phyloP scores from a whole-genome alignment of 2,888 invertebrate species.

The Dynastes grantii region DNA sequence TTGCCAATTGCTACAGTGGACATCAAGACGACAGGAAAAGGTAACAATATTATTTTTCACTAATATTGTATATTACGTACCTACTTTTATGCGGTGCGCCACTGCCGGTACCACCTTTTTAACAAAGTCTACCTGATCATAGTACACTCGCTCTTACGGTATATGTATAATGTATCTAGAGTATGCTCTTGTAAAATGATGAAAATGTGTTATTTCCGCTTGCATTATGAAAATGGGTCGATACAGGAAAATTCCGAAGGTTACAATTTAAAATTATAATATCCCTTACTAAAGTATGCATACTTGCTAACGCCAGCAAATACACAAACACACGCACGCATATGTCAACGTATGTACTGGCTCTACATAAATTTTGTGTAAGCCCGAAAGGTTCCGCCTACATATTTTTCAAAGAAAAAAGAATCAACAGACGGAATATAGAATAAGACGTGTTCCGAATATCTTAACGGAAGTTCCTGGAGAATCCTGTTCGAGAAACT shows the following conservation, averaged over 20 bases:
- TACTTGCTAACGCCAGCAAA: neutral
- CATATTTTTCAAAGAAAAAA: neutral
- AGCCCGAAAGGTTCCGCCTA: neutral
- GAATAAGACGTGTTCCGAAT: slow-evolving; percentile 24
- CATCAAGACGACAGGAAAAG: too few relatives aligned
- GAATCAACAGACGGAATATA: neutral
- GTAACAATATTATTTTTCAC: too few relatives aligned
- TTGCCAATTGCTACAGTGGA: too few relatives aligned
- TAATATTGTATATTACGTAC: too few relatives aligned
- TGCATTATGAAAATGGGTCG: too few relatives aligned
- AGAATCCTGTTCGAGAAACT: slow-evolving; percentile 3
- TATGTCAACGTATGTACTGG: neutral
- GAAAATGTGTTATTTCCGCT: too few relatives aligned
- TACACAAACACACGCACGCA: too few relatives aligned
- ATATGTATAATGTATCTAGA: neutral
- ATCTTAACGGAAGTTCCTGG: slow-evolving; percentile 6
- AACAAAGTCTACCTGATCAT: too few relatives aligned
- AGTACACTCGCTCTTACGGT: too few relatives aligned
- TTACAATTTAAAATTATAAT: neutral
- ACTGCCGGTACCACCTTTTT: too few relatives aligned
- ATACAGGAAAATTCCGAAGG: too few relatives aligned
- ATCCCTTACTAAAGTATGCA: neutral
- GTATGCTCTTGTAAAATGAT: neutral
- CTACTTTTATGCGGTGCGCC: too few relatives aligned
- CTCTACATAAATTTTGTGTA: slow-evolving; percentile 14